Conservation (phyloP, 2,888 invertebrate genomes). For the Dugesia japonica region DNA sequence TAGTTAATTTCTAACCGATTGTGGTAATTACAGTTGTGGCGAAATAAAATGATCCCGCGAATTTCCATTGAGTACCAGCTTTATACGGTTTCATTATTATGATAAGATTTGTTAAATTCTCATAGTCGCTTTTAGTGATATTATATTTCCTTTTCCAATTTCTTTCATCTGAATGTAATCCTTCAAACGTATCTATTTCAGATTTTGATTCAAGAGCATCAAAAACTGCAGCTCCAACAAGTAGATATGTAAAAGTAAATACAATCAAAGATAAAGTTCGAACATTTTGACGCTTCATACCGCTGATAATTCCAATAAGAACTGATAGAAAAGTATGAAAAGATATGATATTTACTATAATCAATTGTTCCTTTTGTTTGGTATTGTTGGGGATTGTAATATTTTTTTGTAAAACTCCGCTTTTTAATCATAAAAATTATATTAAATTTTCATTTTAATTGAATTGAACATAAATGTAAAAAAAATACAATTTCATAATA, state of each 20-base stretch:
- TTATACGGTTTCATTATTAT: constrained; percentile 91
- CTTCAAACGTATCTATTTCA: constrained; percentile 51
- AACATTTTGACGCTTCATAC: constrained; percentile 92
- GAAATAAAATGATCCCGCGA: constrained; percentile 94
- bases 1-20: constrained; percentile 57
- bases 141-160: constrained; percentile 25
- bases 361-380: not conserved
- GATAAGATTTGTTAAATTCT: constrained; percentile 71
- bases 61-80: constrained; percentile 98
- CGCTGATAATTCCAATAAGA: not conserved
- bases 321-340: not conserved
- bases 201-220: constrained; percentile 90
- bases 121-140: constrained; percentile 38
- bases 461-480: constrained; percentile 1
- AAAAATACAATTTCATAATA: constrained; percentile 15
- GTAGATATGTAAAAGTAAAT: constrained; percentile 92
- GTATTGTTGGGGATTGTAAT: not conserved
- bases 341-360: not conserved
- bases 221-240: constrained; percentile 94
- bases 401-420: not conserved
- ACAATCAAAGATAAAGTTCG: constrained; percentile 88
- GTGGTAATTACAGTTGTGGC: constrained; percentile 93
- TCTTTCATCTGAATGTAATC: not conserved
- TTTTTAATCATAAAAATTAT: not conserved
- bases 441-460: not conserved